Evolutionary conservation across 1,140 invertebrate genomes (phyloP).

Genomic region (Drosophila obscura): DNA sequence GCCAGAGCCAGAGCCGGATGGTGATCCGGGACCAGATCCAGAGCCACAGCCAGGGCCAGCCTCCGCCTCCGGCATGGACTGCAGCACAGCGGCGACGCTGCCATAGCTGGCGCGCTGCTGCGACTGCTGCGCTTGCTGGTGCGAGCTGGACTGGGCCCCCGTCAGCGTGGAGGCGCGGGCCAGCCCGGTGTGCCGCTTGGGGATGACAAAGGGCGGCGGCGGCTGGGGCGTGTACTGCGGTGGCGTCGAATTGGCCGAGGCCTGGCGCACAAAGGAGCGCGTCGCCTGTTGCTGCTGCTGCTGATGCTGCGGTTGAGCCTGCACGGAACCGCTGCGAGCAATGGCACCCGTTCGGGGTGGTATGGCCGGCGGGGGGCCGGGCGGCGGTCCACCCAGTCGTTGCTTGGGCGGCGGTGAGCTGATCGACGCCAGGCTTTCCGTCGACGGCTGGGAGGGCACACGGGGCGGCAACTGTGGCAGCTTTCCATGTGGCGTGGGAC

Average conservation of each 20-base stretch:
- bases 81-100: slow-evolving; percentile 66
- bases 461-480: slow-evolving; percentile 74
- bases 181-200: slow-evolving; percentile 83
- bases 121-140: slow-evolving; percentile 59
- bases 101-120: slow-evolving; percentile 75
- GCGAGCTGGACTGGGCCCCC: slow-evolving; percentile 1
- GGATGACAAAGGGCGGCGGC: slow-evolving; percentile 86
- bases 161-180: slow-evolving; percentile 69
- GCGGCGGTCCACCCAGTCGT: slow-evolving; percentile 56
- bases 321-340: slow-evolving; percentile 74
- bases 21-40: slow-evolving; percentile 38
- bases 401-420: slow-evolving; percentile 69
- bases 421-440: slow-evolving; percentile 67
- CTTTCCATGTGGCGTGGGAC: slow-evolving; percentile 19
- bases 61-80: slow-evolving; percentile 62
- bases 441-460: slow-evolving; percentile 69
- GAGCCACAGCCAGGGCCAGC: slow-evolving; percentile 31
- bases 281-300: slow-evolving; percentile 3
- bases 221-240: slow-evolving; percentile 84
- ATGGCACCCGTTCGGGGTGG: slow-evolving; percentile 77
- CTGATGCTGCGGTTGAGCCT: slow-evolving; percentile 30
- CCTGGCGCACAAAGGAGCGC: slow-evolving; percentile 71
- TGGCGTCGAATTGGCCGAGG: slow-evolving; percentile 80
- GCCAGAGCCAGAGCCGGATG: slow-evolving; percentile 35
- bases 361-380: slow-evolving; percentile 84